Evolutionary conservation across 2,888 invertebrate genomes (phyloP), one percentile per base, ranked within the genome.

Genomic region (Neocrepidodera transversa): DNA sequence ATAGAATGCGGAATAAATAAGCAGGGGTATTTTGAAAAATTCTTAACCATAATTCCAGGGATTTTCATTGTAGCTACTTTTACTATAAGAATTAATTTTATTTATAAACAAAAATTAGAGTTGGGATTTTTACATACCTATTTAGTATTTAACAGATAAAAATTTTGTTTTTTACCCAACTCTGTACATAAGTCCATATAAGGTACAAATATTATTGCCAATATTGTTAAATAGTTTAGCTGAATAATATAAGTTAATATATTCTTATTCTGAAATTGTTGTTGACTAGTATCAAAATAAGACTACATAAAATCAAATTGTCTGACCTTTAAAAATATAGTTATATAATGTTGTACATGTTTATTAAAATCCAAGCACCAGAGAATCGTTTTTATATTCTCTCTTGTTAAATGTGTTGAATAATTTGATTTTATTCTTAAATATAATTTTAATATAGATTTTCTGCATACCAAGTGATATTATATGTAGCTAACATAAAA

Each of bases 171-270:
- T 47, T 2, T 28, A 8, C 16, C 32, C 20, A 35, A 35, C 35
- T 49, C 18, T 11, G 4, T 4, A 4, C 14, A 14, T 14, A 35
- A 35, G 49, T 49, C 49, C 49, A 35, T 49, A 35, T 7, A 28
- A 35, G 49, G 49, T 49, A 49, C 49, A 49, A 49, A 49, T 14
- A 26, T 10, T 18, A 49, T 49, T 49, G 49, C 48, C 49, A 49
- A 49, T 18, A 35, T 35, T 49, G 49, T 49, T 49, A 20, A 49
- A 35, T 45, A 26, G 26, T 28, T 13, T 26, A 45, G 26, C 10
- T 3, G 18, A 40, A 2, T 42, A 20, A 18, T 42, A 42, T n/a
- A 20, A 42, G 20, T 42, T 42, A n/a, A 42, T 42, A 42, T 20
- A 42, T 42, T 42, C 13, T n/a, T n/a, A n/a, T 48, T 48, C 32